Conservation (phyloP, 2,888 invertebrate genomes). For the Eupithecia centaureata region DNA sequence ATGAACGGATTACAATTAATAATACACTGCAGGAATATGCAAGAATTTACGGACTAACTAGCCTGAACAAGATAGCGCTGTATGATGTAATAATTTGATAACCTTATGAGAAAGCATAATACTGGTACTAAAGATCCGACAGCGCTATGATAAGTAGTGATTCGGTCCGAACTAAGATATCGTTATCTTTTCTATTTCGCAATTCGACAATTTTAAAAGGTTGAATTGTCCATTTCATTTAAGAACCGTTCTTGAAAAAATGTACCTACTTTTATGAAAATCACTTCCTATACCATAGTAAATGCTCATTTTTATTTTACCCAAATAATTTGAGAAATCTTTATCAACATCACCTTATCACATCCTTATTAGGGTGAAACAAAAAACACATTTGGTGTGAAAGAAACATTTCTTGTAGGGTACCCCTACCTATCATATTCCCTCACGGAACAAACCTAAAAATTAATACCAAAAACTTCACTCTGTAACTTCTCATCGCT, state of each 20-base stretch:
- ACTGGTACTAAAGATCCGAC: conserved; percentile 13
- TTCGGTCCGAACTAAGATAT: neutral
- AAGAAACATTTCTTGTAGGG: no score
- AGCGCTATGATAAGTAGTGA: conserved; percentile 5
- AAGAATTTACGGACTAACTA: neutral
- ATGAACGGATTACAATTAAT: conserved; percentile 1
- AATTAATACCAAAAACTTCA: neutral
- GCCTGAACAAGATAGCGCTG: conserved; percentile 4
- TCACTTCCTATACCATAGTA: no score
- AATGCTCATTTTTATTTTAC: no score
- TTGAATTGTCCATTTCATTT: neutral
- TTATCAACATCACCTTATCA: no score
- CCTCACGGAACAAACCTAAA: neutral
- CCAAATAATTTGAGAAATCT: no score
- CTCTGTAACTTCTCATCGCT: neutral
- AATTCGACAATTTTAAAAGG: neutral
- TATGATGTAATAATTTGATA: conserved; percentile 10
- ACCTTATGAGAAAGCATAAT: conserved; percentile 5
- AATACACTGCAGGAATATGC: conserved; percentile 1
- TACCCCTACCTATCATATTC: no score
- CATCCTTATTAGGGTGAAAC: no score
- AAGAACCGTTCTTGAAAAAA: neutral
- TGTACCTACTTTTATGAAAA: no score
- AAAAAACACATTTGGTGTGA: no score
- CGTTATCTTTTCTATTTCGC: neutral